phyloP scores from a whole-genome alignment of 2,113 vertebrate genomes.

The Talpa occidentalis region DNA sequence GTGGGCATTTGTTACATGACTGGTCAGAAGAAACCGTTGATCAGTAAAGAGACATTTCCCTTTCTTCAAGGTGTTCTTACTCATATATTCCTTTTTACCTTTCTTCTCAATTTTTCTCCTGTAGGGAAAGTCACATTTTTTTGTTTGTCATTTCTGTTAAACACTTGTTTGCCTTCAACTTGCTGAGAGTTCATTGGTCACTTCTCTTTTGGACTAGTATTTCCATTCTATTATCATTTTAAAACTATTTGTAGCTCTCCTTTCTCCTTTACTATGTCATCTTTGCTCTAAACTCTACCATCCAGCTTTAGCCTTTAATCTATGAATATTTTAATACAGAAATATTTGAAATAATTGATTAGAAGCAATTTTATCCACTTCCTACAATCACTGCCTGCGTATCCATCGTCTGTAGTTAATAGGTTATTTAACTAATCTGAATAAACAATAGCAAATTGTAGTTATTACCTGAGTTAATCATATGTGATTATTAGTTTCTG shows the following conservation, averaged over 20 bases:
- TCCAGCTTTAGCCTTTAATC: background rate
- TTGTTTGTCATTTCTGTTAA: background rate
- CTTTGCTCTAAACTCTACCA: background rate
- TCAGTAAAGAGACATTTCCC: background rate
- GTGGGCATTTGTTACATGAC: background rate
- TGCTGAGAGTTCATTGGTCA: background rate
- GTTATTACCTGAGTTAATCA: background rate
- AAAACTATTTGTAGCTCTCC: background rate
- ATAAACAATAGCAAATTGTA: background rate
- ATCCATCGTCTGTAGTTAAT: background rate
- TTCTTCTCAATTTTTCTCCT: background rate
- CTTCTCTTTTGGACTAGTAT: background rate
- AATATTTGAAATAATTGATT: conserved; percentile 7
- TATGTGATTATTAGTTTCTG: background rate
- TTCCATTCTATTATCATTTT: background rate
- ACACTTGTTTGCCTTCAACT: background rate
- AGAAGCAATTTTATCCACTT: background rate
- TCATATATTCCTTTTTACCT: background rate
- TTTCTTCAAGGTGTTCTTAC: background rate
- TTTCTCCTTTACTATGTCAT: background rate
- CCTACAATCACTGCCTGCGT: background rate
- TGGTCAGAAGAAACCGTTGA: background rate
- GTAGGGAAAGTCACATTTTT: background rate
- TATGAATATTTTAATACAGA: background rate
- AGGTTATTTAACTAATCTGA: background rate